phyloP scores from a whole-genome alignment of 2,888 invertebrate species.

The Phoronis australis region DNA sequence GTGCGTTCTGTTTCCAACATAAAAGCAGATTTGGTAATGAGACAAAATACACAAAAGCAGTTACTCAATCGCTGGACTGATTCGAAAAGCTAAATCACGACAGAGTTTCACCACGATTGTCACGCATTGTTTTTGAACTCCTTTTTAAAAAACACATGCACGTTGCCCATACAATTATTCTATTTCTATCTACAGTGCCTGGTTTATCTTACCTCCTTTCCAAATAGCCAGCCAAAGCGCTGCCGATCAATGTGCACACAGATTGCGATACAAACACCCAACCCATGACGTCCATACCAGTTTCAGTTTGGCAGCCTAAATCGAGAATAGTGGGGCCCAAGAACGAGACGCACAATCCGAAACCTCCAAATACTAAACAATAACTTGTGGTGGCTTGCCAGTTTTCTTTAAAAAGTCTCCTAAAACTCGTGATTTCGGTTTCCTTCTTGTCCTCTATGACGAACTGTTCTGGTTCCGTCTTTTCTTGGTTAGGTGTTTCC shows the following conservation, averaged over 20 bases:
- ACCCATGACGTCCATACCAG: conserved; percentile 51
- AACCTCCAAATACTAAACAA: conserved; percentile 54
- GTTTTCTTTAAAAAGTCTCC: conserved; percentile 47
- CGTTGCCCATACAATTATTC: too few relatives aligned
- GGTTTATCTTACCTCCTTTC: conserved; percentile 53
- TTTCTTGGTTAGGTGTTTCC: too few relatives aligned
- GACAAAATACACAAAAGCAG: too few relatives aligned
- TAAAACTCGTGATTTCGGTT: conserved; percentile 34
- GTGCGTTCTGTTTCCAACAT: too few relatives aligned
- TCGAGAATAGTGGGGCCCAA: conserved; percentile 55
- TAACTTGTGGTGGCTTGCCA: conserved; percentile 52
- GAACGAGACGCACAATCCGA: conserved; percentile 57
- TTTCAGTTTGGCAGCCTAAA: conserved; percentile 53
- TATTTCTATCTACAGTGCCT: too few relatives aligned
- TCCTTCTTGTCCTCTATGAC: background rate
- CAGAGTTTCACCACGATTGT: too few relatives aligned
- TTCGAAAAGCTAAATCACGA: too few relatives aligned
- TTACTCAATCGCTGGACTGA: too few relatives aligned
- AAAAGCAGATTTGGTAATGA: too few relatives aligned
- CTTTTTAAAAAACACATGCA: too few relatives aligned
- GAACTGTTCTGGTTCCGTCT: too few relatives aligned
- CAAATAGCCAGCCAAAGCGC: conserved; percentile 52
- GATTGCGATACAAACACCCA: conserved; percentile 56
- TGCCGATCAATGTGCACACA: conserved; percentile 54
- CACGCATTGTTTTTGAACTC: too few relatives aligned